These are phyloP conservation scores for Eupithecia tripunctaria DNA, from an alignment of 2,888 invertebrate species.

Conservation along the genomic window DNA sequence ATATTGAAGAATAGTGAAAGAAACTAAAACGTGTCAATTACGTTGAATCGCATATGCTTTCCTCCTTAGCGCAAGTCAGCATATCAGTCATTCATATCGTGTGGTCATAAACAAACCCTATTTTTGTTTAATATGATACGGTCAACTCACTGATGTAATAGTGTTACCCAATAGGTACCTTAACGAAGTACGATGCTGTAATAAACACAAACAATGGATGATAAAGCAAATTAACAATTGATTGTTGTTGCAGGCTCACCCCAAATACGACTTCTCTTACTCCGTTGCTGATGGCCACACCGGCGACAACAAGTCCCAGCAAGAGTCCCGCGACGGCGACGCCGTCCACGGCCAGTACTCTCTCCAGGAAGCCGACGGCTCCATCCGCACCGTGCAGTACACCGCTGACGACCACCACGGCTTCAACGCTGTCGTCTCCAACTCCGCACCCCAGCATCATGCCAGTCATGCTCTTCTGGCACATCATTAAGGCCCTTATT, in stretches of 20 bases:
- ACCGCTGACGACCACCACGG: conserved; percentile 82
- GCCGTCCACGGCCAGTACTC: conserved; percentile 84
- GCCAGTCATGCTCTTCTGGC: conserved; percentile 53
- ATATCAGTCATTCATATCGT: background rate
- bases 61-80: background rate
- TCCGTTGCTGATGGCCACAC: conserved; percentile 84
- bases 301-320: conserved; percentile 85
- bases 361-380: conserved; percentile 79
- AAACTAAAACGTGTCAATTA: background rate
- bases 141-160: background rate
- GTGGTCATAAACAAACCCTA: background rate
- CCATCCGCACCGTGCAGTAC: conserved; percentile 81
- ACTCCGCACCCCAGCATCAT: conserved; percentile 53
- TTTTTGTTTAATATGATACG: background rate
- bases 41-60: background rate
- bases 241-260: conserved; percentile 73
- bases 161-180: background rate
- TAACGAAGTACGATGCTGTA: background rate
- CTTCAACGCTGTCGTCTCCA: conserved; percentile 75
- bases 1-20: background rate
- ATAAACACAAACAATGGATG: background rate
- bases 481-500: conserved; percentile 52
- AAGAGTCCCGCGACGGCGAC: conserved; percentile 85
- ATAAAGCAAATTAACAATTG: background rate
- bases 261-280: conserved; percentile 84